These are phyloP conservation scores for Agrochola lota DNA, from an alignment of 2,888 invertebrate species.

Conservation along the genomic window DNA sequence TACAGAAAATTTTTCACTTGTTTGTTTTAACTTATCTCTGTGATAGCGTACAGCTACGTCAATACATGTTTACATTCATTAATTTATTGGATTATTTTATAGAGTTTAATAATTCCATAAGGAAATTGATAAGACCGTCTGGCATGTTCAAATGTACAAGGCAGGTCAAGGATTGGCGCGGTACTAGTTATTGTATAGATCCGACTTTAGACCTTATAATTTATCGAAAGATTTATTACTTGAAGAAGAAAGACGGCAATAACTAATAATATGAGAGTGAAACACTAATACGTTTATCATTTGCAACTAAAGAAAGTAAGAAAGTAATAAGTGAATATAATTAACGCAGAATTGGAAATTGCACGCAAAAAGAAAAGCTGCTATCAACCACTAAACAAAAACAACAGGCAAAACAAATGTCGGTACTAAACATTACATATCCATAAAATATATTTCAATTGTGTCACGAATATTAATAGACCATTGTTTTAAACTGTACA, in stretches of 20 bases:
- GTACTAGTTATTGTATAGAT: constrained; percentile 14
- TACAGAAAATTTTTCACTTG: constrained; percentile 68
- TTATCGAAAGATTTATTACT: constrained; percentile 20
- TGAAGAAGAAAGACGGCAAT: constrained; percentile 6
- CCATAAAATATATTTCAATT: constrained; percentile 67
- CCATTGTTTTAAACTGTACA: constrained; percentile 76
- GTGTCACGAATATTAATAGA: constrained; percentile 83
- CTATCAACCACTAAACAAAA: constrained; percentile 42
- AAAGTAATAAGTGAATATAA: constrained; percentile 20
- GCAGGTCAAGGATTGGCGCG: constrained; percentile 63
- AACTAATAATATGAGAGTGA: constrained; percentile 16
- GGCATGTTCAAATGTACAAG: constrained; percentile 35
- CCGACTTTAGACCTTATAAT: constrained; percentile 28
- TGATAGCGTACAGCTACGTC: constrained; percentile 75
- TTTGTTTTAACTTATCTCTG: constrained; percentile 67
- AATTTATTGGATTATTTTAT: constrained; percentile 68
- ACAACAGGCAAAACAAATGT: constrained; percentile 39
- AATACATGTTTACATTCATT: constrained; percentile 76
- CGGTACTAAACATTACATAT: constrained; percentile 41
- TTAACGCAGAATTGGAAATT: constrained; percentile 29
- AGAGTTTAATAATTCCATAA: constrained; percentile 64
- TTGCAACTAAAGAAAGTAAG: constrained; percentile 18
- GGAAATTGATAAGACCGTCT: constrained; percentile 75
- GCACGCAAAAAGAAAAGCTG: constrained; percentile 27
- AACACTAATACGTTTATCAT: constrained; percentile 18